Percentiles rank a stretch among this genome's conserved stretches.
These are phyloP conservation scores for Oscheius sp. DNA, from an alignment of 2,888 invertebrate species.

Conservation along the genomic window DNA sequence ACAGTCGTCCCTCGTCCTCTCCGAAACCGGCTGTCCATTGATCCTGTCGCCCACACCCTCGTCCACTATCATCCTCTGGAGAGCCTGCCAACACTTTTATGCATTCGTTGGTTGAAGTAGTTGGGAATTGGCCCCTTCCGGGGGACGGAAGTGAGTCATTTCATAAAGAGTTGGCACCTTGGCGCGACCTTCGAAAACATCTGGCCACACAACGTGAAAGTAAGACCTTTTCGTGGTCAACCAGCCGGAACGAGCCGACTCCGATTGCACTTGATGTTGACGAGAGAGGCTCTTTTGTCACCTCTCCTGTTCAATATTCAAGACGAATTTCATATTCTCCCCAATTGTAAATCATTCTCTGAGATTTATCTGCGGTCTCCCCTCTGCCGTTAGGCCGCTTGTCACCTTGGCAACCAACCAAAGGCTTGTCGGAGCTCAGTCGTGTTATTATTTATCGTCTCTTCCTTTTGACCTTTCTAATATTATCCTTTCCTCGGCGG, in stretches of 20 bases:
- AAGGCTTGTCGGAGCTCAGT: slow-evolving; percentile 1
- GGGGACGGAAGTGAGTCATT: slow-evolving; percentile 24
- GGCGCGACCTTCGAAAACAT: too few species aligned
- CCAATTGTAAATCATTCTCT: not conserved
- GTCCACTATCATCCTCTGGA: not conserved
- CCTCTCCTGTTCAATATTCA: not conserved
- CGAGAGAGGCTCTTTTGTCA: not conserved
- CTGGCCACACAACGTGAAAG: too few species aligned
- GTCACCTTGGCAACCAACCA: slow-evolving; percentile 12
- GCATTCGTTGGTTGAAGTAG: not conserved
- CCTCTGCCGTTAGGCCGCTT: not conserved
- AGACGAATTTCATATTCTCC: not conserved
- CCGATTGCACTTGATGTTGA: not conserved
- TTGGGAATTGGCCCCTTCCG: not conserved
- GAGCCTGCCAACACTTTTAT: slow-evolving; percentile 1
- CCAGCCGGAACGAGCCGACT: not conserved
- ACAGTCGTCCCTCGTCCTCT: not conserved
- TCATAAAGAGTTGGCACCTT: not conserved
- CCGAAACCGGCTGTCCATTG: not conserved
- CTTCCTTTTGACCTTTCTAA: not conserved
- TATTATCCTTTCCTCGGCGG: not conserved
- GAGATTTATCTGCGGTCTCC: too few species aligned
- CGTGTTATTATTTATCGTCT: slow-evolving; percentile 5
- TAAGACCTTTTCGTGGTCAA: not conserved
- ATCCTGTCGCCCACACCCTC: not conserved